A percentile compares a stretch with the other conserved stretches of the same genome.
phyloP scores from a whole-genome alignment of 2,888 invertebrate species.

The Andrena fulva region DNA sequence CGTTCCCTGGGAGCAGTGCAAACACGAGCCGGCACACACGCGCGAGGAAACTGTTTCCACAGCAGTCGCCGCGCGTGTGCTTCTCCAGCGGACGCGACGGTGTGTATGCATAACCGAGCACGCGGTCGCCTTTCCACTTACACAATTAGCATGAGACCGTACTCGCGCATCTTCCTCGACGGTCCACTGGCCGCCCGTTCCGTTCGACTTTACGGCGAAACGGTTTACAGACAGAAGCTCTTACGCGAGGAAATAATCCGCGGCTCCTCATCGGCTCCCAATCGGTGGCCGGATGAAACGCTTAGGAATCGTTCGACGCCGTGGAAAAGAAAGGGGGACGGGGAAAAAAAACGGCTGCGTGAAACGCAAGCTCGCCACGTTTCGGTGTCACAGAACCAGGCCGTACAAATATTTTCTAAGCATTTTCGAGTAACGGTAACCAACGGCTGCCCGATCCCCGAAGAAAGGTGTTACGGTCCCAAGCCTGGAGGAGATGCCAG shows the following conservation, averaged over 20 bases:
- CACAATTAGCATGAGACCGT: constrained; percentile 50
- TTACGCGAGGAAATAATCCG: constrained; percentile 4
- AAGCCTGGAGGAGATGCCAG: neutral
- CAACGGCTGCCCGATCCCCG: constrained; percentile 4
- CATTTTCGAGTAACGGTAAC: constrained; percentile 66
- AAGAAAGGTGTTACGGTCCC: constrained; percentile 27
- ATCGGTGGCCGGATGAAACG: neutral
- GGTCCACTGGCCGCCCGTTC: constrained; percentile 22
- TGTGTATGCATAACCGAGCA: constrained; percentile 25
- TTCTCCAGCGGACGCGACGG: constrained; percentile 19
- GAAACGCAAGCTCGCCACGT: constrained; percentile 4
- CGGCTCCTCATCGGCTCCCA: neutral
- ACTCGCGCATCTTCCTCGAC: constrained; percentile 48
- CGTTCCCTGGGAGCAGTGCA: constrained; percentile 32
- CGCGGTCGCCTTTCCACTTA: constrained; percentile 48
- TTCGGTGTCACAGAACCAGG: constrained; percentile 61
- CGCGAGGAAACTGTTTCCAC: constrained; percentile 67
- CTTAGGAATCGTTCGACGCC: constrained; percentile 11
- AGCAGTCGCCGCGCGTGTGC: constrained; percentile 60
- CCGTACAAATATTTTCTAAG: constrained; percentile 62
- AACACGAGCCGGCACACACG: constrained; percentile 52
- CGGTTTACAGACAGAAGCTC: constrained; percentile 33
- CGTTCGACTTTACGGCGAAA: constrained; percentile 27
- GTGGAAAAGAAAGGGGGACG: neutral
- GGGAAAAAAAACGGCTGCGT: neutral